Percentiles rank a stretch among this genome's conserved stretches.
Evolutionary conservation across 1,140 invertebrate species (phyloP).

Genomic region (Drosophila burlai): DNA sequence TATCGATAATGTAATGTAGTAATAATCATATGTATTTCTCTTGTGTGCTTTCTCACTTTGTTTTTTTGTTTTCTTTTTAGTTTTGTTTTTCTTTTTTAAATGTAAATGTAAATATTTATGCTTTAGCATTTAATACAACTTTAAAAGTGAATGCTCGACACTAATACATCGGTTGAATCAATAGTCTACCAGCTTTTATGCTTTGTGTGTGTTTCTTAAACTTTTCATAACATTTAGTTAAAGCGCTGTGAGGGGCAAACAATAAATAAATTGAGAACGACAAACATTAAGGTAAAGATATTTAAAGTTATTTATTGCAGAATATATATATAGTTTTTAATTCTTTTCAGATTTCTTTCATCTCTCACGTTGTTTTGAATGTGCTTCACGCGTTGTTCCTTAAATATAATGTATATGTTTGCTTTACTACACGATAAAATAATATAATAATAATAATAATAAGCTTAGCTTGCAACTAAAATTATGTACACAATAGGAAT

Average conservation of each 20-base stretch:
- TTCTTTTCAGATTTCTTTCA: slow-evolving; percentile 37
- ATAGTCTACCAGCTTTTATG: slow-evolving; percentile 18
- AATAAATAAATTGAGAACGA: slow-evolving; percentile 54
- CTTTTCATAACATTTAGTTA: slow-evolving; percentile 44
- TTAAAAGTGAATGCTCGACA: slow-evolving; percentile 51
- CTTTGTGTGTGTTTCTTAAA: slow-evolving; percentile 42
- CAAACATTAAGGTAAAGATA: slow-evolving; percentile 47
- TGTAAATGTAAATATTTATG: slow-evolving; percentile 26
- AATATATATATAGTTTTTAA: slow-evolving; percentile 14
- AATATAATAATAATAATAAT: slow-evolving; percentile 41
- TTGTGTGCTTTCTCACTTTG: slow-evolving; percentile 36
- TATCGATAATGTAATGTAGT: slow-evolving; percentile 40
- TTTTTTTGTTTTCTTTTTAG: neutral
- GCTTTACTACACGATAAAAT: slow-evolving; percentile 26
- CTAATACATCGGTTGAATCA: slow-evolving; percentile 23
- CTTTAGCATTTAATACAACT: slow-evolving; percentile 61
- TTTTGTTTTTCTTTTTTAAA: neutral
- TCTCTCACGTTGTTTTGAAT: slow-evolving; percentile 50
- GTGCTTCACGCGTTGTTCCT: slow-evolving; percentile 49
- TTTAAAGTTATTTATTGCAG: slow-evolving; percentile 54
- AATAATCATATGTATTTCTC: slow-evolving; percentile 60
- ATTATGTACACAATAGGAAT: slow-evolving; percentile 53
- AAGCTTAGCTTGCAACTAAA: slow-evolving; percentile 71
- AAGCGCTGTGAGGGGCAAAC: slow-evolving; percentile 50
- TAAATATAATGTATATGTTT: slow-evolving; percentile 58